Percentiles rank a stretch among this genome's conserved stretches.
Conservation (phyloP, 1,140 invertebrate genomes). For the Drosophila ogumai region DNA sequence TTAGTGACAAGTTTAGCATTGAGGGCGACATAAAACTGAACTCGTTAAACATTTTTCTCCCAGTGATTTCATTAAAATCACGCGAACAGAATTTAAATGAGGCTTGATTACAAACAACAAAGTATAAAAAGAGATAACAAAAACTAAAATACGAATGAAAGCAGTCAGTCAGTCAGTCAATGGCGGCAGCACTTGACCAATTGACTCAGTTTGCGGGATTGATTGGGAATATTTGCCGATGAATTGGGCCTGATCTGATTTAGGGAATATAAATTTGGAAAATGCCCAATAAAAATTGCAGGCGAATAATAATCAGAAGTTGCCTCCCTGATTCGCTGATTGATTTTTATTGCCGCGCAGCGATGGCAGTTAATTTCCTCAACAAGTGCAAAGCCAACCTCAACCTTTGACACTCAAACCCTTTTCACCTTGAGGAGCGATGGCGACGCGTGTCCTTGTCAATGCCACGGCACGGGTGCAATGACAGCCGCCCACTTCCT, state of each 20-base stretch:
- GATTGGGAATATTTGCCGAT: conserved; percentile 59
- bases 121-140: conserved; percentile 26
- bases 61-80: conserved; percentile 76
- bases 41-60: conserved; percentile 48
- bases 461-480: conserved; percentile 59
- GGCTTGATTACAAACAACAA: conserved; percentile 67
- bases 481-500: conserved; percentile 54
- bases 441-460: conserved; percentile 58
- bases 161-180: conserved; percentile 33
- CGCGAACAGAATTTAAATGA: conserved; percentile 80
- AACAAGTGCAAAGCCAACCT: conserved; percentile 61
- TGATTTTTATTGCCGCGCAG: conserved; percentile 73
- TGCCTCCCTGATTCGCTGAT: conserved; percentile 59
- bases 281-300: conserved; percentile 31
- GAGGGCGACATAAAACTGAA: conserved; percentile 26
- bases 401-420: conserved; percentile 51
- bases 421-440: conserved; percentile 34
- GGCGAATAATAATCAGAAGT: conserved; percentile 22
- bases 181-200: conserved; percentile 77
- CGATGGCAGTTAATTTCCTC: conserved; percentile 35
- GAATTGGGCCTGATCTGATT: conserved; percentile 40
- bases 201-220: conserved; percentile 66
- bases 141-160: conserved; percentile 44
- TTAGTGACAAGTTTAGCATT: conserved; percentile 35
- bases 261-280: conserved; percentile 21